Evolutionary conservation across 2,888 invertebrate genomes (phyloP).

Genomic region (Desoria tigrina): DNA sequence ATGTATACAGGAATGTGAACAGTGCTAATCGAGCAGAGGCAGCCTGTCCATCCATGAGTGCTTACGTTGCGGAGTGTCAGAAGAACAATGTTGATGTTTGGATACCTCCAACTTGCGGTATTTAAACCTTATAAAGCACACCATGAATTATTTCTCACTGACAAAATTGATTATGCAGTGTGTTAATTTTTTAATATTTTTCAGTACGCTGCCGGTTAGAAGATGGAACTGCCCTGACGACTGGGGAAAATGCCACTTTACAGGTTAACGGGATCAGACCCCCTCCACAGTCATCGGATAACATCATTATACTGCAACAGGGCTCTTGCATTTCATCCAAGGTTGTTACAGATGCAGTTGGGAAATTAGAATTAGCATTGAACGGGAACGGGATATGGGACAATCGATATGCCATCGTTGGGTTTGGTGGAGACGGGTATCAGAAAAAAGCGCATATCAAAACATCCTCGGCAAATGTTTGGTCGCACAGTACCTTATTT

Average conservation of each 20-base stretch:
- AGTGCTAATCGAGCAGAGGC: constrained; percentile 54
- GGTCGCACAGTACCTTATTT: constrained; percentile 52
- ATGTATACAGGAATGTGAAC: constrained; percentile 51
- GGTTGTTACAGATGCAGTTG: constrained; percentile 41
- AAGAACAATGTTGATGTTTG: constrained; percentile 57
- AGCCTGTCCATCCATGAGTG: constrained; percentile 57
- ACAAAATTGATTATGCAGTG: no score
- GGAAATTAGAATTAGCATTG: constrained; percentile 53
- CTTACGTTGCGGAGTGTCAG: constrained; percentile 59
- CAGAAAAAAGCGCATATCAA: constrained; percentile 56
- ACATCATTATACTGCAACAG: constrained; percentile 61
- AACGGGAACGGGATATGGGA: constrained; percentile 54
- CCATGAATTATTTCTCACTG: no score
- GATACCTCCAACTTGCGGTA: constrained; percentile 59
- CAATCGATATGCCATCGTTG: constrained; percentile 58
- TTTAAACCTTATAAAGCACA: constrained; percentile 53
- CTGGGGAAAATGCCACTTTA: constrained; percentile 55
- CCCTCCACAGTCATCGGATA: constrained; percentile 58
- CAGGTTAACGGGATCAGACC: constrained; percentile 40
- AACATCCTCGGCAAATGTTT: constrained; percentile 56
- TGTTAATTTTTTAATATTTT: no score
- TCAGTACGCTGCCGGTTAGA: constrained; percentile 55
- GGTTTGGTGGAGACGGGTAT: constrained; percentile 58
- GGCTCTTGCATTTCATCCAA: constrained; percentile 55
- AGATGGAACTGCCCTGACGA: constrained; percentile 54